Evolutionary conservation across 1,140 invertebrate species (phyloP), one percentile per base, ranked within the genome.

Genomic region (Calycopis cecrops): DNA sequence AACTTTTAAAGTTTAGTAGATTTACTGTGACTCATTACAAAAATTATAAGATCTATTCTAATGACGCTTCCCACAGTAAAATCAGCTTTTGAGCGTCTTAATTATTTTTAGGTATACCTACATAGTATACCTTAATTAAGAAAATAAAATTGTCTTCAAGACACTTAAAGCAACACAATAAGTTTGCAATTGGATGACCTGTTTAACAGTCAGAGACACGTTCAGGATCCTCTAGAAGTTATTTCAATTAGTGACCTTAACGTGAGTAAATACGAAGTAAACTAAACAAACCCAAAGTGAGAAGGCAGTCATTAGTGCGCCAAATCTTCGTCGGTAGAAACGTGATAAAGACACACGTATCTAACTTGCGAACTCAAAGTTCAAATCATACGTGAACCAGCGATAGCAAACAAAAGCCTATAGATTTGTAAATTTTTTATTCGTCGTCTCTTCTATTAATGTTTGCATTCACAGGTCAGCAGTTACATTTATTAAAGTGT

Each of bases 331-430:
- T 58, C 53, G 35, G n/a, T n/a, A n/a, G n/a, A 38, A 38, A 66
- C 60, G 58, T 67, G 64, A 63, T 55, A 58, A 51, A 42, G 56
- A 44, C 56, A n/a, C n/a, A 60, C 56, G 50, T 57, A 59, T 62
- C 38, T 28, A 44, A 56, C 56, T 55, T 54, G 62, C 58, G 58
- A 60, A 55, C 57, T 51, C 55, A 53, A 62, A 62, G 62, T 52
- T 57, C 35, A 21, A 42, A 51, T 40, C 14, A 52, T 50, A 60
- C 63, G 61, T 63, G 57, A 60, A 52, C 34, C 49, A 52, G 40
- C 35, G 14, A 16, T 35, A 14, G 16, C 33, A 35, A 14, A 11
- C 14, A 4, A 38, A 9, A 38, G 10, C n/a, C 18, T 37, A 4
- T 6, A 38, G 17, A n/a, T n/a, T 18, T 35, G 9, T 28, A 9